A percentile compares a stretch with the other conserved stretches of the same genome.
Evolutionary conservation across 2,888 invertebrate species (phyloP).

Genomic region (Rhagonycha fulva): DNA sequence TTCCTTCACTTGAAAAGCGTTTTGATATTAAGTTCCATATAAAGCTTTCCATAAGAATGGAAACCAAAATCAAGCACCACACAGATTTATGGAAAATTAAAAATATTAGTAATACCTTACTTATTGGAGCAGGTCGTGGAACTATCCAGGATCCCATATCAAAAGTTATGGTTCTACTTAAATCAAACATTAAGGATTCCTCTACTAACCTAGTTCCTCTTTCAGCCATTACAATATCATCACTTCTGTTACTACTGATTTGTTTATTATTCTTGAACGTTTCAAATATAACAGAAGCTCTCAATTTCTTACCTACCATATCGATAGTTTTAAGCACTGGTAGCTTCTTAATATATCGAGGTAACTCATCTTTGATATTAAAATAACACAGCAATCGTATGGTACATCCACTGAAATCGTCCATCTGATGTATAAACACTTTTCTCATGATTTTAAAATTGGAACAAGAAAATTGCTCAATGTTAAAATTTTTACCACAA

Average conservation of each 20-base stretch:
- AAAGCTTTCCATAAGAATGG: not conserved
- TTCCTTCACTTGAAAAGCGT: not conserved
- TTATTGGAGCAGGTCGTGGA: not conserved
- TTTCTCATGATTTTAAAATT: not conserved
- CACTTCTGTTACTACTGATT: too few species aligned
- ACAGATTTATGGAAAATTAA: not conserved
- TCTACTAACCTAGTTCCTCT: not conserved
- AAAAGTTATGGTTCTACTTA: not conserved
- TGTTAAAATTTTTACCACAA: not conserved
- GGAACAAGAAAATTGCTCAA: not conserved
- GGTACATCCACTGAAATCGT: not conserved
- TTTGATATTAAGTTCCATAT: not conserved
- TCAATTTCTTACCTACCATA: not conserved
- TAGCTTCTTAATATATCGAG: not conserved
- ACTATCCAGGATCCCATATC: constrained; percentile 2
- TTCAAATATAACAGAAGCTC: not conserved
- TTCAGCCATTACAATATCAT: not conserved
- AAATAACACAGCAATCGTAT: not conserved
- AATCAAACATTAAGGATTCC: not conserved
- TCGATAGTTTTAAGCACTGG: not conserved
- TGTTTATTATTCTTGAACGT: not conserved
- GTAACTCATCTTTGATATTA: not conserved
- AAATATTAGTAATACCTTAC: not conserved
- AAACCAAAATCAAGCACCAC: not conserved
- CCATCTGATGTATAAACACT: not conserved